These are phyloP conservation scores for Anomalospiza imberbis DNA, from an alignment of 2,797 vertebrate species.

Conservation along the genomic window DNA sequence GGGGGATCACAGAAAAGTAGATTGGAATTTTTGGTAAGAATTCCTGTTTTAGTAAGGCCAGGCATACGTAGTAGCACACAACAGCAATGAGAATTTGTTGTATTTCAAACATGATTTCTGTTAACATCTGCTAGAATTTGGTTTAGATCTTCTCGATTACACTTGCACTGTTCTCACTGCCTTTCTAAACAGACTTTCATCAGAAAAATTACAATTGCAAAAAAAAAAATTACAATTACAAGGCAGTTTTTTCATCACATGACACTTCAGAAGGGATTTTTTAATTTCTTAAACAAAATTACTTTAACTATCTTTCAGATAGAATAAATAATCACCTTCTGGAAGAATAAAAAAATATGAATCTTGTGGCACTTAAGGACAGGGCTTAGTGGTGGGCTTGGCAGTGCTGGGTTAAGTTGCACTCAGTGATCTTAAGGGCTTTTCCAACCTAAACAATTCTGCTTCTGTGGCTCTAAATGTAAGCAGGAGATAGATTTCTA, in stretches of 20 bases:
- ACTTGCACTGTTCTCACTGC: not conserved
- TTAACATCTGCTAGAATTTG: not conserved
- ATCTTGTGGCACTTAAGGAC: not conserved
- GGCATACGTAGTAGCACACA: not conserved
- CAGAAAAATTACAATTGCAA: not conserved
- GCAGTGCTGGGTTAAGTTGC: not conserved
- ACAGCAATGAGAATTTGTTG: not conserved
- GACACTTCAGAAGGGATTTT: not conserved
- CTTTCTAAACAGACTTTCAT: not conserved
- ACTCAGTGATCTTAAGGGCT: not conserved
- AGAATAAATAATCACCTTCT: not conserved
- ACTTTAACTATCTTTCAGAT: not conserved
- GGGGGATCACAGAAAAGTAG: not conserved
- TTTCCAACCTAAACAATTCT: not conserved
- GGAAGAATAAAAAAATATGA: not conserved
- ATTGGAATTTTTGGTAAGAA: not conserved
- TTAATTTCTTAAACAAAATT: not conserved
- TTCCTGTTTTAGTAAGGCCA: not conserved
- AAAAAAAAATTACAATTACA: not conserved
- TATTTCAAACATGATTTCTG: not conserved
- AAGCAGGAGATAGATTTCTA: not conserved
- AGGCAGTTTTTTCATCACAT: not conserved
- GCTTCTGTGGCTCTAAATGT: not conserved
- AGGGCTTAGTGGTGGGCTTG: not conserved
- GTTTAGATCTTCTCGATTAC: fast-evolving